Percentiles rank a stretch among this genome's conserved stretches.
These are phyloP conservation scores for Colistium nudipinnis DNA, from an alignment of 2,113 vertebrate species.

Conservation along the genomic window DNA sequence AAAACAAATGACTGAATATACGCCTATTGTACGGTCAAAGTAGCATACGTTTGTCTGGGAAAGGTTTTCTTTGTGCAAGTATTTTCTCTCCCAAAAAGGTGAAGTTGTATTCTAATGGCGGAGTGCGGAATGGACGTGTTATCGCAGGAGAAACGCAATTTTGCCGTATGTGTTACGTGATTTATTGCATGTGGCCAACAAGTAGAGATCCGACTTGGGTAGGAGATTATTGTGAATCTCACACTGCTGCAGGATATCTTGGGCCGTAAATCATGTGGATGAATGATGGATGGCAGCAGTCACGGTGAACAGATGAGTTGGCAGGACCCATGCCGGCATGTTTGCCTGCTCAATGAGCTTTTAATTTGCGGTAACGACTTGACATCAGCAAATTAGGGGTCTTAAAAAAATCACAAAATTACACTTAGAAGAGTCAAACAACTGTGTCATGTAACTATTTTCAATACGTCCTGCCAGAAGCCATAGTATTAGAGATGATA, in stretches of 20 bases:
- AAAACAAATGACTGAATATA: slow-evolving; percentile 19
- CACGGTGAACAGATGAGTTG: slow-evolving; percentile 71
- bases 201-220: slow-evolving; percentile 27
- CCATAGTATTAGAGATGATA: too few relatives aligned
- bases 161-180: background rate
- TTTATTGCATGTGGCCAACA: slow-evolving; percentile 15
- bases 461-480: too few relatives aligned
- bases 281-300: slow-evolving; percentile 74
- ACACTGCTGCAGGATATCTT: slow-evolving; percentile 5
- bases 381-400: slow-evolving; percentile 48
- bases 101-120: slow-evolving; percentile 6
- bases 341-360: slow-evolving; percentile 60
- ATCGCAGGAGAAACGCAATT: background rate
- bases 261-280: slow-evolving; percentile 44
- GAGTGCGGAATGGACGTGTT: background rate
- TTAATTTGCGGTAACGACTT: slow-evolving; percentile 70
- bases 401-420: slow-evolving; percentile 46
- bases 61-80: slow-evolving; percentile 3
- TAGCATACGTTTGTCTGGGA: background rate
- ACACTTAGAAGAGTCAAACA: slow-evolving; percentile 1
- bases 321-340: slow-evolving; percentile 49
- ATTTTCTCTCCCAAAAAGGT: background rate
- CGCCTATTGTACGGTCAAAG: slow-evolving; percentile 10
- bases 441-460: slow-evolving; percentile 22
- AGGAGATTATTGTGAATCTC: slow-evolving; percentile 14